Conservation (phyloP, 2,113 vertebrate species). For the Cygnus atratus region DNA sequence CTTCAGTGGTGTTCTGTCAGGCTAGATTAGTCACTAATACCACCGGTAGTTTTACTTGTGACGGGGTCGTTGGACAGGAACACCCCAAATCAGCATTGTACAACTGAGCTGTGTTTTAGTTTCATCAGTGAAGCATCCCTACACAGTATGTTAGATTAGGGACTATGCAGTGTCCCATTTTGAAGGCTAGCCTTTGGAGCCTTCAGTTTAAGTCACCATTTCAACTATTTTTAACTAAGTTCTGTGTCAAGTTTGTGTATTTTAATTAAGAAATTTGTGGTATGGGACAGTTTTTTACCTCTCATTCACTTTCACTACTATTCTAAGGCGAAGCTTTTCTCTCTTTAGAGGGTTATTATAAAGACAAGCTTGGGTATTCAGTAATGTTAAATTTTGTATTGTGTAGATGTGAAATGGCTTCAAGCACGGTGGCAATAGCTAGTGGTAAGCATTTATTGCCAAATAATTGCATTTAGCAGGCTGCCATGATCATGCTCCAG, state of each 20-base stretch:
- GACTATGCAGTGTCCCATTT: background rate
- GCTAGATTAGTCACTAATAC: background rate
- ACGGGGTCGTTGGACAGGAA: background rate
- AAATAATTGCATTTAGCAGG: constrained; percentile 6
- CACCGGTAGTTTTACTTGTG: background rate
- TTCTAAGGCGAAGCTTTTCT: background rate
- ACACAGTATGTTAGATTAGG: accelerated
- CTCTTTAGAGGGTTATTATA: background rate
- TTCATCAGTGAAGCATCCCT: background rate
- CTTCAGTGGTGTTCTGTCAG: background rate
- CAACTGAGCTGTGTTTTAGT: accelerated
- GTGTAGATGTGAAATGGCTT: background rate
- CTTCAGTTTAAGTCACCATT: background rate
- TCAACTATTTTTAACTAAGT: background rate
- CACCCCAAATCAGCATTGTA: background rate
- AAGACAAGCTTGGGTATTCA: background rate
- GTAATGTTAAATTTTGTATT: background rate
- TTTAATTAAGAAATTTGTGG: accelerated
- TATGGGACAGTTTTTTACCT: background rate
- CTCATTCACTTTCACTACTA: background rate
- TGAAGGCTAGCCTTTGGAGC: background rate
- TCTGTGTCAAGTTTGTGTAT: background rate
- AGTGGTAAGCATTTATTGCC: background rate
- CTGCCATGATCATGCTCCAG: background rate
- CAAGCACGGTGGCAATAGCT: background rate